Base-by-base conservation (phyloP, 1,140 invertebrate species). In the Lucilia cuprina region DNA sequence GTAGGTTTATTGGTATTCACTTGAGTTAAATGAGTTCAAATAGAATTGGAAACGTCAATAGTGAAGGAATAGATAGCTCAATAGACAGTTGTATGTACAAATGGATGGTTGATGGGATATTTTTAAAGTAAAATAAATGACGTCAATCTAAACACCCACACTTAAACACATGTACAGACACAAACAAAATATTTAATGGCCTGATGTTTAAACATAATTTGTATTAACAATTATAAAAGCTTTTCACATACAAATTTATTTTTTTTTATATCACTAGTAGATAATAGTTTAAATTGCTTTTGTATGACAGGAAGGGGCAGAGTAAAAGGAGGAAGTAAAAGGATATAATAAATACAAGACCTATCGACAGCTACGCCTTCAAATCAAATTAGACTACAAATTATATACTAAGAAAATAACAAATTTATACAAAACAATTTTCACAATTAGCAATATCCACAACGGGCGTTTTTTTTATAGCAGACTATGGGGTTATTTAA, bases 161-260 rank as follows among this genome's bases (percentile, higher is more conserved):
- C 14, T 60, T n/a, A 0, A 60, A 60, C 0, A 70, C 21, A 70
- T 70, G n/a, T 65, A 19, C 60, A 17, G 19, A 65, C 60, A n/a
- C 8, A 17, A 70, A 70, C n/a, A 19, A 70, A n/a, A 17, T 60
- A n/a, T 17, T 60, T 70, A 70, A 25, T 70, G 19, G 65, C 65
- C n/a, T 21, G 21, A 70, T 70, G 19, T 70, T 70, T 70, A 70
- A 70, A 21, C 65, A 70, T 70, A 70, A 70, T 70, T 70, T 70
- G 65, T 70, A 21, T 25, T 25, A 70, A 60, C 55, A 60, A 60
- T 60, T 60, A 60, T 60, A 30, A 30, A 30, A n/a, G 14, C 14
- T 7, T 60, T n/a, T 30, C 25, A 30, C 25, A 30, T 3, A 30
- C 25, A 30, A 30, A 30, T 30, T n/a, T 7, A 60, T 60, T 7